Conservation (phyloP, 2,797 vertebrate genomes). For the Enteromius paludinosus region DNA sequence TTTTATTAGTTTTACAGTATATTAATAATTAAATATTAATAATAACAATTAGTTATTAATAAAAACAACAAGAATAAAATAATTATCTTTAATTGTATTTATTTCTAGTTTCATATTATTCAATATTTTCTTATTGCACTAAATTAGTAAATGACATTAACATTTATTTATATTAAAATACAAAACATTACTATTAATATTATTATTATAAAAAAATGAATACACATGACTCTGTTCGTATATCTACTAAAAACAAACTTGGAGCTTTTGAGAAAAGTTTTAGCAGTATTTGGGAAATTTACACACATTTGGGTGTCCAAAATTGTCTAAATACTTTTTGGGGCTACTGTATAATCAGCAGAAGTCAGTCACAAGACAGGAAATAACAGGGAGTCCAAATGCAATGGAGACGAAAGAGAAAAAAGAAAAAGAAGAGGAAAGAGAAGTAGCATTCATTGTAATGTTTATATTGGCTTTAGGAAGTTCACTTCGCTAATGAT, state of each 20-base stretch:
- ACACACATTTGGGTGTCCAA: background rate
- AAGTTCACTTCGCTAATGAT: conserved; percentile 52
- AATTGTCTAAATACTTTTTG: conserved; percentile 1
- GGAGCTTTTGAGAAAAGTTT: background rate
- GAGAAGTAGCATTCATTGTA: conserved; percentile 22
- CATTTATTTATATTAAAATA: background rate
- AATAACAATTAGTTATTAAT: background rate
- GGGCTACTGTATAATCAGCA: background rate
- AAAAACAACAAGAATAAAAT: background rate
- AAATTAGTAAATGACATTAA: background rate
- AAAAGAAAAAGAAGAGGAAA: conserved; percentile 10
- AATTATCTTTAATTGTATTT: too few relatives aligned
- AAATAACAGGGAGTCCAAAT: background rate
- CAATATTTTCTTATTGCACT: background rate
- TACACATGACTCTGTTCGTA: background rate
- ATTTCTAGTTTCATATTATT: too few relatives aligned
- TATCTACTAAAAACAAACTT: background rate
- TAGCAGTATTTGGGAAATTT: background rate
- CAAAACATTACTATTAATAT: background rate
- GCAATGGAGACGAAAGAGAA: background rate
- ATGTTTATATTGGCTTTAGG: conserved; percentile 49
- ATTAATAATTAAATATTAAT: background rate
- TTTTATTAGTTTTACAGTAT: background rate
- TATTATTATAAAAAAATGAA: background rate
- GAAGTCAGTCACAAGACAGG: background rate